Evolutionary conservation across 2,888 invertebrate species (phyloP).

Genomic region (Exocentrus adspersus): DNA sequence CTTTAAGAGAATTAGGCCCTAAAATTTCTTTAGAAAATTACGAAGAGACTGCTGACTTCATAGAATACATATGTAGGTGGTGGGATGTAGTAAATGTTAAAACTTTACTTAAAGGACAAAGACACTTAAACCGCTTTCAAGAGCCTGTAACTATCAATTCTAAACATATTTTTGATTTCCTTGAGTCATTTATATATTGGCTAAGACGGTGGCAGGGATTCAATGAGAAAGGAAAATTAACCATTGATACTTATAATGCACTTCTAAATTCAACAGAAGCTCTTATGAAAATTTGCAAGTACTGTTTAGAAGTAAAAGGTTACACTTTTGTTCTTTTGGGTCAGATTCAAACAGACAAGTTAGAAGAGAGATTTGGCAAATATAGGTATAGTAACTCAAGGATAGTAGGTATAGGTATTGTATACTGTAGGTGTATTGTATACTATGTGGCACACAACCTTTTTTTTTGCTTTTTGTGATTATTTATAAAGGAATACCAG

Average conservation of each 20-base stretch:
- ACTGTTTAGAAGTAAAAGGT: not conserved
- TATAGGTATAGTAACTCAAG: too few relatives aligned
- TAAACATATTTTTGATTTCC: not conserved
- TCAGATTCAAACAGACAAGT: not conserved
- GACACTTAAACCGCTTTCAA: conserved; percentile 5
- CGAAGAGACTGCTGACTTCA: conserved; percentile 20
- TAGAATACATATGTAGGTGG: conserved; percentile 17
- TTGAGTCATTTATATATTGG: not conserved
- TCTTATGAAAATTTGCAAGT: conserved; percentile 5
- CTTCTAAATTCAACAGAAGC: conserved; percentile 4
- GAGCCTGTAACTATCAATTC: not conserved
- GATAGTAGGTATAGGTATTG: too few relatives aligned
- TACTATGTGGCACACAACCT: too few relatives aligned
- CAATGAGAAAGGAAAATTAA: conserved; percentile 9
- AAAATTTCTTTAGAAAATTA: conserved; percentile 7
- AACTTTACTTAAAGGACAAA: conserved; percentile 8
- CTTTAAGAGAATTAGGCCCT: conserved; percentile 22
- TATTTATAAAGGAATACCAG: too few relatives aligned
- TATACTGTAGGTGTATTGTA: too few relatives aligned
- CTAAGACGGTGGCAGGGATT: not conserved
- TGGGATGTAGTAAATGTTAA: conserved; percentile 26
- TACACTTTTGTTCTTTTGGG: not conserved
- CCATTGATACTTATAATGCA: conserved; percentile 9
- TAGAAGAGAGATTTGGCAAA: not conserved
- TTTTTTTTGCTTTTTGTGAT: too few relatives aligned